phyloP scores from a whole-genome alignment of 2,888 invertebrate genomes.

The Dryococelus australis region DNA sequence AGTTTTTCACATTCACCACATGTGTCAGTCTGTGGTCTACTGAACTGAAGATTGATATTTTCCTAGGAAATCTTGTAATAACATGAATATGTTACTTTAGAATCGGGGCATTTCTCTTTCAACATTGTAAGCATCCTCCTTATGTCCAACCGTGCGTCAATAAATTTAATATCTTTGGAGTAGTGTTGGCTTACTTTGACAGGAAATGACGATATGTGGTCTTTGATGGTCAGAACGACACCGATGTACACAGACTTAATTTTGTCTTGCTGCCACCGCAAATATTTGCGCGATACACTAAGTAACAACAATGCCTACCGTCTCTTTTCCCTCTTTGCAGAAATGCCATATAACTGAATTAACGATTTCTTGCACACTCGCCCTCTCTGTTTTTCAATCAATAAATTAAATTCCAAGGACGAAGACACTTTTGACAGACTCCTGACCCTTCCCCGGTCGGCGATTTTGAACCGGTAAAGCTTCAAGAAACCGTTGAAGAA shows the following conservation, averaged over 20 bases:
- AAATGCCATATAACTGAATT: neutral
- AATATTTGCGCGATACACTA: neutral
- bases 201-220: neutral
- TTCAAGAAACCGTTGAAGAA: neutral
- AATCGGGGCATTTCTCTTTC: neutral
- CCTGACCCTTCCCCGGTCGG: neutral
- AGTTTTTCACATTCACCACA: neutral
- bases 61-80: neutral
- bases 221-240: neutral
- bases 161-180: neutral
- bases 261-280: neutral
- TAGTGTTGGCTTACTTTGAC: neutral
- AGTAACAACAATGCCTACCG: neutral
- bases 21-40: neutral
- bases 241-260: neutral
- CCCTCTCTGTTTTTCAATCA: neutral
- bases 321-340: neutral
- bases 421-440: neutral
- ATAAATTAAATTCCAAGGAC: neutral
- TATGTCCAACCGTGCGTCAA: neutral
- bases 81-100: neutral
- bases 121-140: neutral
- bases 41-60: neutral
- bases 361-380: neutral
- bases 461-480: neutral